Percentiles rank a stretch among this genome's conserved stretches.
Evolutionary conservation across 2,888 invertebrate genomes (phyloP).

Genomic region (Hedya salicella): DNA sequence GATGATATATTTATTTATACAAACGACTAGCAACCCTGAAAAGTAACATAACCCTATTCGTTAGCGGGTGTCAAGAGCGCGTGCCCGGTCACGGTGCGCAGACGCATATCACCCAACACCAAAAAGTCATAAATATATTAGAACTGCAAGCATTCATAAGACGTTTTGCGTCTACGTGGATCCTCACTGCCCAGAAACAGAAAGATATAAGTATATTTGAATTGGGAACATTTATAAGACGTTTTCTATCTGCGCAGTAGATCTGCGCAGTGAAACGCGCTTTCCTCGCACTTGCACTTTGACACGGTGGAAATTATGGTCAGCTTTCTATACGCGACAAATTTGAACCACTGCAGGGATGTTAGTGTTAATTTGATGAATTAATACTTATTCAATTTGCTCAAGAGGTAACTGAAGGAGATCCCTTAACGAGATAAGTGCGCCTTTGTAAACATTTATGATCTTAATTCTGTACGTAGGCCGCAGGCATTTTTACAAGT

Average conservation of each 20-base stretch:
- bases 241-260: slow-evolving; percentile 27
- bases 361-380: slow-evolving; percentile 10
- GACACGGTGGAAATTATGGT: slow-evolving; percentile 51
- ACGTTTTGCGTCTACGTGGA: neutral
- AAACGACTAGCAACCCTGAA: neutral
- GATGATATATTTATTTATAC: too few species aligned
- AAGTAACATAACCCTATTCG: neutral
- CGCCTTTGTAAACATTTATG: too few species aligned
- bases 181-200: neutral
- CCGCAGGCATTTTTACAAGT: too few species aligned
- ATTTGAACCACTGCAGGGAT: neutral
- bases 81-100: slow-evolving; percentile 11
- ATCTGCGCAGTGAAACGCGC: slow-evolving; percentile 64
- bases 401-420: too few species aligned
- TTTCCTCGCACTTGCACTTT: slow-evolving; percentile 72
- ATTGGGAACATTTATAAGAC: neutral
- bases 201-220: neutral
- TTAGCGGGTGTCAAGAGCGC: slow-evolving; percentile 1
- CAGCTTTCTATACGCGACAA: slow-evolving; percentile 27
- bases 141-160: neutral
- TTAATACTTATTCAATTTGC: neutral
- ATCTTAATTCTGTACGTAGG: too few species aligned
- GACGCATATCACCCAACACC: neutral
- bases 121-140: neutral
- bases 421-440: too few species aligned